Percentiles rank a stretch among this genome's conserved stretches.
Evolutionary conservation across 2,888 invertebrate species (phyloP).

Genomic region (Apodemia zela): DNA sequence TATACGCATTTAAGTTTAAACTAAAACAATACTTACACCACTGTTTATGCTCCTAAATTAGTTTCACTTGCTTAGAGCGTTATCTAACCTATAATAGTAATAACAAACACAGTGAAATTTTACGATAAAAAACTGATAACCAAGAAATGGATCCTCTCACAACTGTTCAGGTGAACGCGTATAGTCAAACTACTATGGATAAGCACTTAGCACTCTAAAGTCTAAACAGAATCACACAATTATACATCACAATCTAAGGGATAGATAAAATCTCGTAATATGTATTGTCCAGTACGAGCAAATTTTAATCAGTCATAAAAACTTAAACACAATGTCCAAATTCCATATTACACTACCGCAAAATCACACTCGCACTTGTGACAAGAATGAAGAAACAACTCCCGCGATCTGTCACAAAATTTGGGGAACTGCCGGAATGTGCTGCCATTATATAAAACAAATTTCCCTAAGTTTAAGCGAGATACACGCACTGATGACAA

Average conservation of each 20-base stretch:
- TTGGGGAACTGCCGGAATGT: not conserved
- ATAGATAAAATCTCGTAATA: not conserved
- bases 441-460: not conserved
- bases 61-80: not conserved
- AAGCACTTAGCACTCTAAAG: not conserved
- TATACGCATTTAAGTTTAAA: not conserved
- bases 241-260: not conserved
- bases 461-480: not conserved
- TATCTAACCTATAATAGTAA: not conserved
- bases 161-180: not conserved
- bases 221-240: not conserved
- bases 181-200: not conserved
- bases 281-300: no score
- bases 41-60: not conserved
- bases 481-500: no score
- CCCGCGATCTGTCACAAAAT: constrained; percentile 1
- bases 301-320: constrained; percentile 6
- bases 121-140: constrained; percentile 7
- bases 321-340: constrained; percentile 10
- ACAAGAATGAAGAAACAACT: not conserved
- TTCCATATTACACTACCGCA: constrained; percentile 4
- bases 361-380: not conserved
- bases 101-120: not conserved
- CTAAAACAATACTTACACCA: not conserved
- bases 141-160: constrained; percentile 5